Percentiles rank a stretch among this genome's conserved stretches.
phyloP scores from a whole-genome alignment of 2,113 vertebrate species.

The Platycercus adscitus region DNA sequence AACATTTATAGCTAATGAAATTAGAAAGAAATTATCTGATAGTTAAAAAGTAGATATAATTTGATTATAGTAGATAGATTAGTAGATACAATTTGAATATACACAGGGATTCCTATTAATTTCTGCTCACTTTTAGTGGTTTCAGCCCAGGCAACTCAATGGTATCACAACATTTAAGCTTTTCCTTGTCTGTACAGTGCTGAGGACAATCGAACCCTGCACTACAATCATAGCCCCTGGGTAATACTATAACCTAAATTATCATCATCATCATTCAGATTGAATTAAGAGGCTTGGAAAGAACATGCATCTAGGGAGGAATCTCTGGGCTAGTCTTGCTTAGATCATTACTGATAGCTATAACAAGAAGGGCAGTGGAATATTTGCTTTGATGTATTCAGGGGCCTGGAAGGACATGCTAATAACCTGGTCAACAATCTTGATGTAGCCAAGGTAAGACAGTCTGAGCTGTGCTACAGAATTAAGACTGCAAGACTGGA shows the following conservation, averaged over 20 bases:
- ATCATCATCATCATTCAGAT: conserved; percentile 53
- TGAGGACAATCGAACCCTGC: conserved; percentile 3
- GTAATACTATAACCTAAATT: conserved; percentile 50
- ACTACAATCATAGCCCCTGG: not conserved
- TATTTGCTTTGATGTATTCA: conserved; percentile 42
- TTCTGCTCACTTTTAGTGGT: not conserved
- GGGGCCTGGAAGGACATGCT: not conserved
- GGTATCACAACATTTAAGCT: not conserved
- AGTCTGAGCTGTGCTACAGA: not conserved
- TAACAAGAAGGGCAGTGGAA: conserved; percentile 37
- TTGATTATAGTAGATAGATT: not conserved
- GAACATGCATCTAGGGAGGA: conserved; percentile 41
- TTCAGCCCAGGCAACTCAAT: not conserved
- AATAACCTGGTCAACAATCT: conserved; percentile 18
- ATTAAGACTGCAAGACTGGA: not conserved
- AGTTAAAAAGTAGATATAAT: not conserved
- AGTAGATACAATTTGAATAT: not conserved
- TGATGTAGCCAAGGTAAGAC: not conserved
- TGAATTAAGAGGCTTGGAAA: conserved; percentile 58
- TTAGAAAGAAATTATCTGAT: not conserved
- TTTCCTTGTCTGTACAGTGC: not conserved
- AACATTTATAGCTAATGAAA: not conserved
- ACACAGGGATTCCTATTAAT: not conserved
- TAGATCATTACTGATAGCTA: conserved; percentile 25
- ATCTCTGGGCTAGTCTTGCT: not conserved